phyloP scores from a whole-genome alignment of 2,888 invertebrate species.

The Drosophila kanekoi region DNA sequence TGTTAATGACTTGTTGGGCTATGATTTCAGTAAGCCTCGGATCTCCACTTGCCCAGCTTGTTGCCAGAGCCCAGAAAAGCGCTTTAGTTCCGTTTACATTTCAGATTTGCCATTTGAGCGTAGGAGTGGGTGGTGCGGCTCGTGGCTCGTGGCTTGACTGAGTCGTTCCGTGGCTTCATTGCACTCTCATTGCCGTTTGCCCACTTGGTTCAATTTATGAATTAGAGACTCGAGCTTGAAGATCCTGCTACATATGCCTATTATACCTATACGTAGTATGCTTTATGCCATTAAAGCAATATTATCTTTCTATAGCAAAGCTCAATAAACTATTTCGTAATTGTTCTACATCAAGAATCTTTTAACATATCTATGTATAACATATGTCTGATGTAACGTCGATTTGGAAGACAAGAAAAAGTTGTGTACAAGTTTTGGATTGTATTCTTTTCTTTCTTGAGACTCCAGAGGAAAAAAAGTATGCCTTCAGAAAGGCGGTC shows the following conservation, averaged over 20 bases:
- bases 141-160: not conserved
- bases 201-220: constrained; percentile 14
- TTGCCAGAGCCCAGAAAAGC: constrained; percentile 52
- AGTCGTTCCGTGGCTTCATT: constrained; percentile 21
- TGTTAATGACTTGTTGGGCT: constrained; percentile 55
- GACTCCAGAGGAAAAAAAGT: not conserved
- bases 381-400: too few relatives aligned
- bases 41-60: constrained; percentile 26
- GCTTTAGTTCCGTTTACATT: constrained; percentile 61
- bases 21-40: constrained; percentile 36
- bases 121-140: constrained; percentile 7
- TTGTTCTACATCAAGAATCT: too few relatives aligned
- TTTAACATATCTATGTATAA: too few relatives aligned
- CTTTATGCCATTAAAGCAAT: too few relatives aligned
- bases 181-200: constrained; percentile 22
- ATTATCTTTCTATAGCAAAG: too few relatives aligned
- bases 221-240: not conserved
- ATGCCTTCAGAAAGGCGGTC: constrained; percentile 43
- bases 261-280: too few relatives aligned
- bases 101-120: constrained; percentile 34
- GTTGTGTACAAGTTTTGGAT: too few relatives aligned
- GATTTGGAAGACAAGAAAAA: too few relatives aligned
- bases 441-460: too few relatives aligned
- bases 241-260: too few relatives aligned
- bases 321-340: too few relatives aligned